phyloP scores from a whole-genome alignment of 2,797 vertebrate genomes.

The Ctenochaetus hawaiiensis region DNA sequence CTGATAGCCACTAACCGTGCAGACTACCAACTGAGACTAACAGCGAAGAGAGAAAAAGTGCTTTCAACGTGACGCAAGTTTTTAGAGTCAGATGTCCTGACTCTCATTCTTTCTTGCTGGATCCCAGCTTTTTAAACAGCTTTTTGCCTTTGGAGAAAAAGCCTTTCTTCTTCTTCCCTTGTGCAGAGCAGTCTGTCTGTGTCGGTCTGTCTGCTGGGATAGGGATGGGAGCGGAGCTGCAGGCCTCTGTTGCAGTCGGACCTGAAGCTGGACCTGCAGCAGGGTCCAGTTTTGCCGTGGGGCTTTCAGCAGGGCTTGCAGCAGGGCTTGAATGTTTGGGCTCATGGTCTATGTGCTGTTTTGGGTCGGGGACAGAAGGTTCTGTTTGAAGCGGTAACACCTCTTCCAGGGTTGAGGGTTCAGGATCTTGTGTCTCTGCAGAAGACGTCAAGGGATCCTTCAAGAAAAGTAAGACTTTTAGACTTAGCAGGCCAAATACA shows the following conservation, averaged over 20 bases:
- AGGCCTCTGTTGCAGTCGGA: slow-evolving; percentile 48
- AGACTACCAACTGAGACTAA: slow-evolving; percentile 16
- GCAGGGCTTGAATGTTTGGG: slow-evolving; percentile 10
- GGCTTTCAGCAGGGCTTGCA: slow-evolving; percentile 13
- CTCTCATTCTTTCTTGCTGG: slow-evolving; percentile 90
- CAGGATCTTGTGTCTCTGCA: slow-evolving; percentile 60
- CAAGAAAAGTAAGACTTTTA: slow-evolving; percentile 35
- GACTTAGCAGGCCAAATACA: neutral
- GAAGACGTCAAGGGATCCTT: slow-evolving; percentile 75
- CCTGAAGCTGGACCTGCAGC: slow-evolving; percentile 5
- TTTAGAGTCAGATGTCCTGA: slow-evolving; percentile 20
- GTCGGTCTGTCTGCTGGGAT: slow-evolving; percentile 48
- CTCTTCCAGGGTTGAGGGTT: slow-evolving; percentile 44
- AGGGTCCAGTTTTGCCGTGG: slow-evolving; percentile 3
- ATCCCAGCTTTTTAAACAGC: slow-evolving; percentile 92
- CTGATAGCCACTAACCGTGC: slow-evolving; percentile 36
- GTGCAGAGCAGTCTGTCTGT: slow-evolving; percentile 63
- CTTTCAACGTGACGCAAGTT: slow-evolving; percentile 58
- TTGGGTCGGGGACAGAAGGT: slow-evolving; percentile 13
- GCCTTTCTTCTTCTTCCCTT: slow-evolving; percentile 89
- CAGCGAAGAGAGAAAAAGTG: slow-evolving; percentile 73
- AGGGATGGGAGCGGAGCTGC: slow-evolving; percentile 36
- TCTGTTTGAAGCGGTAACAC: slow-evolving; percentile 35
- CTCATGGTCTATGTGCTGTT: slow-evolving; percentile 29
- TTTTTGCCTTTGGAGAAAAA: slow-evolving; percentile 95